Percentiles rank a stretch among this genome's conserved stretches.
phyloP scores from a whole-genome alignment of 2,797 vertebrate genomes.

The Ctenochaetus hawaiiensis region DNA sequence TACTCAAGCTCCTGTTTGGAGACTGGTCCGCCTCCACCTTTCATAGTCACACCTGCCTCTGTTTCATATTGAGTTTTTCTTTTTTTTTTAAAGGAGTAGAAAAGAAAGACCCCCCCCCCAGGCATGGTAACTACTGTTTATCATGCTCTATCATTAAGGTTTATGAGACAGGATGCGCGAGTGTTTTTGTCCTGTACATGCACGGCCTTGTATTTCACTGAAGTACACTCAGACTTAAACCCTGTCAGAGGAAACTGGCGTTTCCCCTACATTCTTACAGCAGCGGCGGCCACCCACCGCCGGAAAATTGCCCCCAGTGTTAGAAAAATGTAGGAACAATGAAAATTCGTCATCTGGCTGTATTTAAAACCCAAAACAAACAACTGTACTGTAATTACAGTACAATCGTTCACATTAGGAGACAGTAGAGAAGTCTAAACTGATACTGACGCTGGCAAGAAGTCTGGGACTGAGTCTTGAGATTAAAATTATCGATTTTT shows the following conservation, averaged over 20 bases:
- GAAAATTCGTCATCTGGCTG: conserved; percentile 71
- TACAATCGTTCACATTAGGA: conserved; percentile 65
- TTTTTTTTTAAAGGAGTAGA: conserved; percentile 39
- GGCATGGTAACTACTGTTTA: conserved; percentile 80
- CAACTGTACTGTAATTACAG: conserved; percentile 78
- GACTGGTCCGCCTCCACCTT: conserved; percentile 41
- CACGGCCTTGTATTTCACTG: conserved; percentile 73
- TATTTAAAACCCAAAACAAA: conserved; percentile 80
- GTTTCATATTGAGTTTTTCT: conserved; percentile 48
- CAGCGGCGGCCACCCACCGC: conserved; percentile 72
- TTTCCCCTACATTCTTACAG: conserved; percentile 77
- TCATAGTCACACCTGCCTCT: conserved; percentile 69
- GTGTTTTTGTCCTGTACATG: conserved; percentile 73
- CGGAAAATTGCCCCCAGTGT: conserved; percentile 73
- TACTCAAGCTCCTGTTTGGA: conserved; percentile 15
- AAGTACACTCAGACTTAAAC: conserved; percentile 58
- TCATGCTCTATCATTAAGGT: conserved; percentile 82
- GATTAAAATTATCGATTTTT: conserved; percentile 4
- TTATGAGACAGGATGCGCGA: conserved; percentile 83
- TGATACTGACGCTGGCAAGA: conserved; percentile 31
- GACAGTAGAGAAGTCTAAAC: conserved; percentile 61
- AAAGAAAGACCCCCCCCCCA: conserved; percentile 39
- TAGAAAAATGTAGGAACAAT: conserved; percentile 75
- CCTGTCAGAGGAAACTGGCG: conserved; percentile 69
- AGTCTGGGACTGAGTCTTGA: background rate